Evolutionary conservation across 2,888 invertebrate species (phyloP).

Genomic region (Phengaris alcon): DNA sequence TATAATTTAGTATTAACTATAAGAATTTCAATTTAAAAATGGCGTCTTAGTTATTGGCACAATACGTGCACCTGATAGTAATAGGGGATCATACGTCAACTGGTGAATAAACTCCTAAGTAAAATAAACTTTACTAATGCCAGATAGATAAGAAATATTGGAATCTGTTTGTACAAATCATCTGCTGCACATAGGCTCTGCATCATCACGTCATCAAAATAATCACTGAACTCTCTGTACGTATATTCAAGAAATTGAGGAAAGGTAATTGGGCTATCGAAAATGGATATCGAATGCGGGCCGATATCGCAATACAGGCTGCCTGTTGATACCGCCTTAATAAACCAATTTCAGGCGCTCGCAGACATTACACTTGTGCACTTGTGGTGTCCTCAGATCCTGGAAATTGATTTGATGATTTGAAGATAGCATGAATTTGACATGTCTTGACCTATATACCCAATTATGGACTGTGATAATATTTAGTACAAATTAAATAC

Average conservation of each 20-base stretch:
- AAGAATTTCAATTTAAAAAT: too few species aligned
- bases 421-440: background rate
- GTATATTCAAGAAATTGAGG: conserved; percentile 49
- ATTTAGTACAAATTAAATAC: too few species aligned
- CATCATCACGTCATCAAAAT: background rate
- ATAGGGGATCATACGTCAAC: too few species aligned
- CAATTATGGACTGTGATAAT: background rate
- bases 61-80: too few species aligned
- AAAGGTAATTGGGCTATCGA: conserved; percentile 64
- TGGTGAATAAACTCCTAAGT: too few species aligned
- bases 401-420: conserved; percentile 1
- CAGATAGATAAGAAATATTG: too few species aligned
- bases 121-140: too few species aligned
- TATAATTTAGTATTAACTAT: too few species aligned
- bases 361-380: conserved; percentile 27
- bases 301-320: conserved; percentile 40
- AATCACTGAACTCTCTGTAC: conserved; percentile 30
- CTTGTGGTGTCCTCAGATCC: conserved; percentile 35
- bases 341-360: conserved; percentile 33
- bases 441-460: conserved; percentile 2
- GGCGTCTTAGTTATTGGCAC: too few species aligned
- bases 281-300: conserved; percentile 68
- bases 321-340: conserved; percentile 53
- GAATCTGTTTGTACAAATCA: too few species aligned
- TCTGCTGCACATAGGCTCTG: too few species aligned